A percentile compares a stretch with the other conserved stretches of the same genome.
phyloP scores from a whole-genome alignment of 2,113 vertebrate genomes.

The Cavia porcellus region DNA sequence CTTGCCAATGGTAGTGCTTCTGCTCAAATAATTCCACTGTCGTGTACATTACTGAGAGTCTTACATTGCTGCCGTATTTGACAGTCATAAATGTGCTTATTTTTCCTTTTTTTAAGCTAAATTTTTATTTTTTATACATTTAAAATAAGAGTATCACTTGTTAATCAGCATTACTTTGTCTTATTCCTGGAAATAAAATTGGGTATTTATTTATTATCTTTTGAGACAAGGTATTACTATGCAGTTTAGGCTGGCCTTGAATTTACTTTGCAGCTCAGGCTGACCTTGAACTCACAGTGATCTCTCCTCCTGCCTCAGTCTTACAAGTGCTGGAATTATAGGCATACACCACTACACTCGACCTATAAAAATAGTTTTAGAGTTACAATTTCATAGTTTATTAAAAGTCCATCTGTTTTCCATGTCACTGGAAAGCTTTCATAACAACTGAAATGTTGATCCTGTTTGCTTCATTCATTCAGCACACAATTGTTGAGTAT shows the following conservation, averaged over 20 bases:
- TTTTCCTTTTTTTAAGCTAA: conserved; percentile 1
- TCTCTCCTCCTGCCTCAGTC: background rate
- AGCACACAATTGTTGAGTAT: background rate
- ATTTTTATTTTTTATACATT: background rate
- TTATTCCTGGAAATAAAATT: background rate
- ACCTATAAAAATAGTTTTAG: background rate
- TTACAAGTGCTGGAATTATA: background rate
- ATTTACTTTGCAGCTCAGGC: background rate
- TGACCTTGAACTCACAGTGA: background rate
- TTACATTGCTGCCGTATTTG: background rate
- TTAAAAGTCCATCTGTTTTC: background rate
- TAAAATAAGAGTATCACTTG: background rate
- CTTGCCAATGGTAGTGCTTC: background rate
- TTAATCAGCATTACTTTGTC: background rate
- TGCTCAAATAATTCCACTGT: background rate
- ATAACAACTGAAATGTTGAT: background rate
- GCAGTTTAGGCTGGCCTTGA: background rate
- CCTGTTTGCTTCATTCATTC: background rate
- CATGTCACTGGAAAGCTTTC: background rate
- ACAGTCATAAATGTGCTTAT: background rate
- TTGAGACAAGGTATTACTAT: background rate
- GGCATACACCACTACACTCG: background rate
- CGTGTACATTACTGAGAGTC: background rate
- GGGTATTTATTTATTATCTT: background rate
- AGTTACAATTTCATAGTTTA: background rate